Conservation (phyloP, 2,797 vertebrate genomes). For the Hozukius guyotensis region DNA sequence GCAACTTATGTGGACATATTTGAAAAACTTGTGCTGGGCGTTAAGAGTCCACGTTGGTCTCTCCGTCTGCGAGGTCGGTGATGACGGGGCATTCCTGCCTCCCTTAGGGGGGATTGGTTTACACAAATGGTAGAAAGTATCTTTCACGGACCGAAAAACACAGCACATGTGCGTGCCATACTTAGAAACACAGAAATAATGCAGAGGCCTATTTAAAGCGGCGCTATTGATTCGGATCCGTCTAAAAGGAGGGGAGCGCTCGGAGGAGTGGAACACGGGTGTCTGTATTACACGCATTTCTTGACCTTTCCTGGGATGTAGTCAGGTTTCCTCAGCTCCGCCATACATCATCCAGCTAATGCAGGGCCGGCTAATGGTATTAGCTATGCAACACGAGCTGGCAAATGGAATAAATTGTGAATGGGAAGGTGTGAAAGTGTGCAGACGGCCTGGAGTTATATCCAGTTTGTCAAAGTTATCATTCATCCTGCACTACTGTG, state of each 20-base stretch:
- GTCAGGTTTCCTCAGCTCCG: conserved; percentile 71
- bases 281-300: conserved; percentile 71
- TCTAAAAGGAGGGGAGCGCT: conserved; percentile 57
- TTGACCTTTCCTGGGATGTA: conserved; percentile 74
- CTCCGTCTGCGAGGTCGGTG: conserved; percentile 13
- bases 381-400: conserved; percentile 71
- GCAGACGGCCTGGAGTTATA: not conserved
- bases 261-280: conserved; percentile 37
- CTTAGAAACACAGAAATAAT: conserved; percentile 70
- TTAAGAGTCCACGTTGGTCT: conserved; percentile 25
- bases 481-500: conserved; percentile 3
- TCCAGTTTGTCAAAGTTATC: conserved; percentile 16
- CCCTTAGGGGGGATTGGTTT: conserved; percentile 47
- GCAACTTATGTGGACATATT: conserved; percentile 40
- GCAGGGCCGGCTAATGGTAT: conserved; percentile 60
- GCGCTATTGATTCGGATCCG: conserved; percentile 66
- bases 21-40: conserved; percentile 41
- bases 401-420: conserved; percentile 55
- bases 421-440: conserved; percentile 63
- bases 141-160: conserved; percentile 43
- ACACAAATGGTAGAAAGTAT: conserved; percentile 59
- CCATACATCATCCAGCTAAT: conserved; percentile 70
- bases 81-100: conserved; percentile 60
- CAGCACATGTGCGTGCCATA: conserved; percentile 63
- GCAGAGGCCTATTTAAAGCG: conserved; percentile 70